Evolutionary conservation across 2,113 vertebrate species (phyloP).

Genomic region (Calidris pygmaea): DNA sequence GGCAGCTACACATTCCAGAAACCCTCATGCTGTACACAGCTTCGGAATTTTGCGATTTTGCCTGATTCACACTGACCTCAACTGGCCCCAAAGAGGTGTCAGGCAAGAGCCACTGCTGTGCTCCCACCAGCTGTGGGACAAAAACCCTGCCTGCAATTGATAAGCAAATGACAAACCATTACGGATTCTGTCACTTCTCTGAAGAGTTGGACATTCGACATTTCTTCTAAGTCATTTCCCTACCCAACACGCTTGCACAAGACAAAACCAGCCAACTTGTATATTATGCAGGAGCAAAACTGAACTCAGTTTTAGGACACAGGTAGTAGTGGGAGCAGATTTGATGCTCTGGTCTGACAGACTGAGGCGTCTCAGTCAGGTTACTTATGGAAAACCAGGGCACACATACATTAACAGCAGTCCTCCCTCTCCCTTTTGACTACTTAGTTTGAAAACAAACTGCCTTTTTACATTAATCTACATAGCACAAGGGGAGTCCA

Average conservation of each 20-base stretch:
- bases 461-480: not conserved
- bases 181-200: not conserved
- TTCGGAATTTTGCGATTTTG: not conserved
- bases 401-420: not conserved
- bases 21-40: not conserved
- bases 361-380: not conserved
- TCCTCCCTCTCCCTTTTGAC: not conserved
- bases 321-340: not conserved
- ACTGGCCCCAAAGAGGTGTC: not conserved
- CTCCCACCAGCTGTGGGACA: not conserved
- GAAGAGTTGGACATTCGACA: not conserved
- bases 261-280: not conserved
- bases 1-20: slow-evolving; percentile 34
- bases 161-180: not conserved
- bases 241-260: not conserved
- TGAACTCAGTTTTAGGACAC: not conserved
- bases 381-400: not conserved
- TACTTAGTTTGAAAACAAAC: not conserved
- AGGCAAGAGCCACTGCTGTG: not conserved
- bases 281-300: not conserved
- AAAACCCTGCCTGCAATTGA: not conserved
- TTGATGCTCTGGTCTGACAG: not conserved
- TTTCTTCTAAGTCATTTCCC: not conserved
- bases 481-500: not conserved
- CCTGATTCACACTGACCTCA: not conserved